Conservation (phyloP, 2,113 vertebrate genomes). For the Corythornis cristatus region DNA sequence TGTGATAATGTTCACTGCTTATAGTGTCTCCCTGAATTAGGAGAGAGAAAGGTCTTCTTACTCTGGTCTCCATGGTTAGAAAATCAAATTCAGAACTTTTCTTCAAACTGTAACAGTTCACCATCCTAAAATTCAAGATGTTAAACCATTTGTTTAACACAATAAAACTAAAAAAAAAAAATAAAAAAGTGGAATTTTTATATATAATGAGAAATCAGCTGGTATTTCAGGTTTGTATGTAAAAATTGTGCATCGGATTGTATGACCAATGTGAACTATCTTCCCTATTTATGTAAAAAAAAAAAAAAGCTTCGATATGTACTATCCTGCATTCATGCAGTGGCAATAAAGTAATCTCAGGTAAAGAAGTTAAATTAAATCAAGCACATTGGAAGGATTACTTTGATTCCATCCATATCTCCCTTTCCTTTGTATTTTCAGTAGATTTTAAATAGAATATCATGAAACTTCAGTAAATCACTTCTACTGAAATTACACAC, state of each 20-base stretch:
- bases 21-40: no score
- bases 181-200: neutral
- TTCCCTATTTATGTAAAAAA: neutral
- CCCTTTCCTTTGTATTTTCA: neutral
- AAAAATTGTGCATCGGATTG: neutral
- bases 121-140: no score
- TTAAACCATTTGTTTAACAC: no score
- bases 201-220: neutral
- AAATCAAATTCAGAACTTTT: no score
- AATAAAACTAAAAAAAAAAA: no score
- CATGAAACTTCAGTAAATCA: conserved; percentile 15
- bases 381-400: neutral
- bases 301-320: neutral
- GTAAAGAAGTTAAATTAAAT: neutral
- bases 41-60: no score
- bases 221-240: neutral
- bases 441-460: conserved; percentile 28
- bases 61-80: no score
- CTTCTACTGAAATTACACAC: neutral
- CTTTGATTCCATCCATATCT: neutral
- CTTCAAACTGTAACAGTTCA: no score
- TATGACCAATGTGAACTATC: neutral
- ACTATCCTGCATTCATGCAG: neutral
- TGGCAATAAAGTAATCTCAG: neutral
- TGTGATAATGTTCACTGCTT: no score